Base-by-base conservation (phyloP, 2,888 invertebrate genomes). In the Bursaphelenchus okinawaensis region DNA sequence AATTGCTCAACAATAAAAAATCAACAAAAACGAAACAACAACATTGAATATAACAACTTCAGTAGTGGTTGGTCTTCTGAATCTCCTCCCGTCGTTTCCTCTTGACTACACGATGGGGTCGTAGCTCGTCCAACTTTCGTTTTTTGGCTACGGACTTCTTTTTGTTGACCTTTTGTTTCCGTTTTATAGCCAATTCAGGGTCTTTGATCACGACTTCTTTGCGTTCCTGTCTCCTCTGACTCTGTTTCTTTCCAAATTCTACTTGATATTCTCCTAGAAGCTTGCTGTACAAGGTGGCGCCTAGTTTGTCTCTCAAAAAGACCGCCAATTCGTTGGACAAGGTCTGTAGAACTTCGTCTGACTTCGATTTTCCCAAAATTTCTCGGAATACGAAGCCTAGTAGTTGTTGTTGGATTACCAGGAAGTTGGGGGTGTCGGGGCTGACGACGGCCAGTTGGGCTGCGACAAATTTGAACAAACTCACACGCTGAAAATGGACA, bases 71-170 rank as follows among this genome's bases (percentile, higher is more conserved):
- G n/a, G 40, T 40, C 40, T 40, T 12, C n/a, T 1, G 12, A n/a
- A 40, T 40, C 28, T 66, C 63, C 24, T 60, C 64, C 23, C 29
- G 55, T 8, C 67, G 67, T 40, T 69, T 55, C 23, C 79, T 60
- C 54, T 79, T 79, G 55, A 59, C 55, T n/a, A 72, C 67, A 52
- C 79, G 62, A 61, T 78, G 72, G 16, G 79, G 79, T 52, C 74
- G 73, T 40, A 66, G 31, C 56, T 68, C 72, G 62, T 79, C 79
- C 40, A 79, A 23, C 52, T 75, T 78, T 40, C 79, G 62, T 58
- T 76, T 79, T 29, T 69, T 60, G 22, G 69, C 61, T 7, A 69
- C 67, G 22, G 56, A 57, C 51, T 79, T 78, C 60, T 74, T 73
- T 63, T 70, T 66, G 52, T 79, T 74, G 62, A 70, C 70, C 59